These are phyloP conservation scores for Lontra canadensis DNA, from an alignment of 2,113 vertebrate species.

Conservation along the genomic window DNA sequence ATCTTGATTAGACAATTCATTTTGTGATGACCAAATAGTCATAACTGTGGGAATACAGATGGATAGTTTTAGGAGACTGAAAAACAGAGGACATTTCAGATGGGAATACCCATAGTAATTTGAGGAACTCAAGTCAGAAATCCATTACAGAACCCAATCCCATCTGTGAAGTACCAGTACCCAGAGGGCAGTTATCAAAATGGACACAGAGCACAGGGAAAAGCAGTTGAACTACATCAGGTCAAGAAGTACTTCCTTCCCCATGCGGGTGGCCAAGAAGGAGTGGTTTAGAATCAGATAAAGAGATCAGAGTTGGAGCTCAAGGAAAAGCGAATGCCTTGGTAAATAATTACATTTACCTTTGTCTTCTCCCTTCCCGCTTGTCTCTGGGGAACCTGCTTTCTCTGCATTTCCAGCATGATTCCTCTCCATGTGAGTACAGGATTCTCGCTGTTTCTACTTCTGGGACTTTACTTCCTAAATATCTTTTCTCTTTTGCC, in stretches of 20 bases:
- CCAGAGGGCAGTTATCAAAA: neutral
- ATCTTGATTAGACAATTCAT: neutral
- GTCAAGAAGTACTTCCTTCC: neutral
- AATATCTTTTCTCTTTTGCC: neutral
- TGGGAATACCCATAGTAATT: neutral
- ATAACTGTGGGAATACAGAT: neutral
- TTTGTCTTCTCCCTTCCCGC: neutral
- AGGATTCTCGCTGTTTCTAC: neutral
- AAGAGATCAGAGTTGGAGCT: neutral
- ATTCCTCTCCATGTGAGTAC: neutral
- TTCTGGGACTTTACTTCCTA: neutral
- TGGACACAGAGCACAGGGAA: neutral
- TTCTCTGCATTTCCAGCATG: neutral
- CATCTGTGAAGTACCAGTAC: neutral
- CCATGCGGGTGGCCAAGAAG: neutral
- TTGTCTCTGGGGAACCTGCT: neutral
- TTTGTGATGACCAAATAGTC: neutral
- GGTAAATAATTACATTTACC: neutral
- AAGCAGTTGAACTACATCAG: neutral
- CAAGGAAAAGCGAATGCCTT: neutral
- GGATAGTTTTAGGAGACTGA: neutral
- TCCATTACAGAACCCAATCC: neutral
- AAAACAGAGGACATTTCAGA: neutral
- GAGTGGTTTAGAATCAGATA: neutral
- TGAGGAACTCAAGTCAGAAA: neutral